Evolutionary conservation across 1,140 invertebrate species (phyloP).

Genomic region (Condylostylus longicornis): DNA sequence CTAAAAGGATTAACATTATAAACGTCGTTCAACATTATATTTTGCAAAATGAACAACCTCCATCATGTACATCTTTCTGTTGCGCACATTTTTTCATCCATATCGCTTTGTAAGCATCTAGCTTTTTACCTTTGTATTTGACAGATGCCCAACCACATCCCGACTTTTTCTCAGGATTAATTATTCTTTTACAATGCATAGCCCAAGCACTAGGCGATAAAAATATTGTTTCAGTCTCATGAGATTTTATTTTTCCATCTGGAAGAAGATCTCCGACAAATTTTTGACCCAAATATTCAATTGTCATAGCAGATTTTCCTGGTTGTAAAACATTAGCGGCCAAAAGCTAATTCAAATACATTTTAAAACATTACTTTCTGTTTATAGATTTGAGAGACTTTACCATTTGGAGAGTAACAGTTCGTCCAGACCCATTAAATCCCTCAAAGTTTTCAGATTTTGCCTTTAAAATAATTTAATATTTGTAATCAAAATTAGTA

Average conservation of each 20-base stretch:
- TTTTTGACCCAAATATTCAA: conserved; percentile 82
- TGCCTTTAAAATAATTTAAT: conserved; percentile 15
- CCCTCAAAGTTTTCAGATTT: conserved; percentile 28
- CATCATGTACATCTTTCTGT: conserved; percentile 37
- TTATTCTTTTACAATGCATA: conserved; percentile 76
- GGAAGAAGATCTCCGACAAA: conserved; percentile 73
- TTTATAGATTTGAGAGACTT: too few species aligned
- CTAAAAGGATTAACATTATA: conserved; percentile 12
- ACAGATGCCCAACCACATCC: conserved; percentile 82
- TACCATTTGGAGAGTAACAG: conserved; percentile 70
- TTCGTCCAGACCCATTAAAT: conserved; percentile 40
- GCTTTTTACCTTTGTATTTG: conserved; percentile 67
- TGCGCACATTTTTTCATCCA: conserved; percentile 55
- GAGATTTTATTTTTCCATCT: conserved; percentile 77
- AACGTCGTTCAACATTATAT: not conserved
- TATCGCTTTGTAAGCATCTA: conserved; percentile 73
- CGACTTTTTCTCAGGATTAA: conserved; percentile 81
- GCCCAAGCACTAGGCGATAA: conserved; percentile 85
- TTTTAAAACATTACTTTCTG: too few species aligned
- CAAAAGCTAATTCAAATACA: too few species aligned
- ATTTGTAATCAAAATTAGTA: too few species aligned
- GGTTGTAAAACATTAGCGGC: conserved; percentile 66
- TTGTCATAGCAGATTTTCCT: conserved; percentile 64
- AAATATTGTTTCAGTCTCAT: conserved; percentile 75
- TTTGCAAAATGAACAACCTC: conserved; percentile 13